These are phyloP conservation scores for Alces alces DNA, from an alignment of 2,113 vertebrate species.

Conservation along the genomic window DNA sequence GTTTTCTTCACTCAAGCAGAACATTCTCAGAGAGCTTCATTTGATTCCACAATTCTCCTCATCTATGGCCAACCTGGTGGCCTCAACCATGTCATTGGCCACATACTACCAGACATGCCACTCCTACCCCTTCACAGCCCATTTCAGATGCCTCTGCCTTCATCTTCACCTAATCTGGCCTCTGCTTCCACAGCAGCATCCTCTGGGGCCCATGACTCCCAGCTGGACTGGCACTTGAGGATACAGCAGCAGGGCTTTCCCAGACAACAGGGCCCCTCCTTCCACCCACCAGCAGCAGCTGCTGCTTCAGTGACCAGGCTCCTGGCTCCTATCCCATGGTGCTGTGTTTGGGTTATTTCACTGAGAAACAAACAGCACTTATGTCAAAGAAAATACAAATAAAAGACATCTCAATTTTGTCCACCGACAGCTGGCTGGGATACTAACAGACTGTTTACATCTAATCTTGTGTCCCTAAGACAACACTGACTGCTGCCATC, in stretches of 20 bases:
- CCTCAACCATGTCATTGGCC: background rate
- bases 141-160: background rate
- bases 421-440: background rate
- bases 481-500: background rate
- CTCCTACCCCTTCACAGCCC: background rate
- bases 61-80: background rate
- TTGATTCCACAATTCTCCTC: background rate
- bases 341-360: background rate
- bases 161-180: background rate
- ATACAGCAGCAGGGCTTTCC: background rate
- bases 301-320: background rate
- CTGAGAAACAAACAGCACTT: background rate
- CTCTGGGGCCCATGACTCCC: accelerated
- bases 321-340: background rate
- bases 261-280: background rate
- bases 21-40: background rate
- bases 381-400: background rate
- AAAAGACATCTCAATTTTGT: background rate
- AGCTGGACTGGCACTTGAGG: background rate
- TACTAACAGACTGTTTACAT: background rate
- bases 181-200: background rate
- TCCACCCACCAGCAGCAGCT: background rate
- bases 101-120: accelerated
- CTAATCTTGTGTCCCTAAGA: background rate
- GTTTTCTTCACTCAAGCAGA: background rate